phyloP scores from a whole-genome alignment of 2,797 vertebrate species.

The Sebastes iracundus region DNA sequence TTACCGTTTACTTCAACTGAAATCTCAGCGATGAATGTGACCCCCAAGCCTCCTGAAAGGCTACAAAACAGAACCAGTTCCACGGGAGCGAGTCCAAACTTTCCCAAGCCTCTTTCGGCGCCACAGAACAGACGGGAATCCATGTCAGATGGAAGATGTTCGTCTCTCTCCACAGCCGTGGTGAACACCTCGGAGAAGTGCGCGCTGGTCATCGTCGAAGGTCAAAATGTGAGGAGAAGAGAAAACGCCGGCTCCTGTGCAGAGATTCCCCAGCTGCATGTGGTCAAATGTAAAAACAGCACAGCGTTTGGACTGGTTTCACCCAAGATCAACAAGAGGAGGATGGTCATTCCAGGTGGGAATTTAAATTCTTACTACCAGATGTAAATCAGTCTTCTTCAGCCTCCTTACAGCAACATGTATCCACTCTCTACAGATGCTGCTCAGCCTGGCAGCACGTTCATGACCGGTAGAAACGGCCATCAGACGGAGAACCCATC shows the following conservation, averaged over 20 bases:
- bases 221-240: constrained; percentile 66
- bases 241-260: constrained; percentile 44
- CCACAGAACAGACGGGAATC: constrained; percentile 36
- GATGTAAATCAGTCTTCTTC: background rate
- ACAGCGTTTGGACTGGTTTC: constrained; percentile 83
- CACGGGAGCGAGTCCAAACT: background rate
- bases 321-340: constrained; percentile 80
- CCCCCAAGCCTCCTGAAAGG: constrained; percentile 18
- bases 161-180: constrained; percentile 76
- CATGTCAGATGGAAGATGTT: constrained; percentile 56
- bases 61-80: constrained; percentile 16
- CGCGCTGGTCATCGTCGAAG: constrained; percentile 73
- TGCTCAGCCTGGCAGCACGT: constrained; percentile 15
- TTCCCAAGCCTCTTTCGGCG: background rate
- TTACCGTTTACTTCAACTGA: constrained; percentile 30
- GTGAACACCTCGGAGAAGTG: constrained; percentile 81
- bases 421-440: constrained; percentile 40
- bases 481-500: constrained; percentile 25
- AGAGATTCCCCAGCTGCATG: constrained; percentile 80
- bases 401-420: background rate
- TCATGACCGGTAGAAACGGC: constrained; percentile 15
- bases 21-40: constrained; percentile 4
- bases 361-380: background rate
- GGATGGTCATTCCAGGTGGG: constrained; percentile 54
- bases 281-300: constrained; percentile 83